Base-by-base conservation (phyloP, 2,888 invertebrate species). In the Drosophila niveifrons region DNA sequence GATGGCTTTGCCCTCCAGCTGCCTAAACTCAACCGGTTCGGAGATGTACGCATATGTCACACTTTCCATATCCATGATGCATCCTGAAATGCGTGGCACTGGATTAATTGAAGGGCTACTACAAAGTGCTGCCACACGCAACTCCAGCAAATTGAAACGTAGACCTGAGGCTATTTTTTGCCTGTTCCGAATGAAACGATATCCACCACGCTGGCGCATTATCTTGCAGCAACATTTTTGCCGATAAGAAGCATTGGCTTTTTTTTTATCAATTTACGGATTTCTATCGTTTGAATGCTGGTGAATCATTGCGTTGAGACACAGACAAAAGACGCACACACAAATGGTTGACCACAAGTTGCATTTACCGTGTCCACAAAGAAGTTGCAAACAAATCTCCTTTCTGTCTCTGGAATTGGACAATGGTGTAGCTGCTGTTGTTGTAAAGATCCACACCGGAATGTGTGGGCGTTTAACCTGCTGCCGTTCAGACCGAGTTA, bases 1-100 rank as follows among this genome's bases (percentile, higher is more conserved):
- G 2, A 91, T 72, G 47, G 87, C 73, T 39, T 58, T 77, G 18
- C 90, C 90, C 66, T 85, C 75, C 76, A 88, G 78, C 52, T 90
- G 79, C n/a, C 82, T 67, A 66, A 90, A 90, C 75, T 90, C 83
- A 72, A 81, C 88, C 34, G 91, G 91, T 52, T 80, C 80, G 41
- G 90, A 87, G 61, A 91, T 88, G 62, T 79, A 85, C 34, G 80
- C 82, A 44, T 82, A 82, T 46, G 82, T 59, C 18, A 58, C 47
- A 57, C 79, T 76, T 58, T 76, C 80, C 75, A 57, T 43, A 64
- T 86, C 80, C 90, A 90, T 90, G 62, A 6, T 67, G 29, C 41
- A 62, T 44, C 46, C 77, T 74, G 76, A 76, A 74, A 76, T 34
- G 76, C 72, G 77, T 66, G 59, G 66, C 61, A 73, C 43, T 47